Percentiles rank a stretch among this genome's conserved stretches.
Conservation (phyloP, 2,113 vertebrate species). For the Dinomys branickii region DNA sequence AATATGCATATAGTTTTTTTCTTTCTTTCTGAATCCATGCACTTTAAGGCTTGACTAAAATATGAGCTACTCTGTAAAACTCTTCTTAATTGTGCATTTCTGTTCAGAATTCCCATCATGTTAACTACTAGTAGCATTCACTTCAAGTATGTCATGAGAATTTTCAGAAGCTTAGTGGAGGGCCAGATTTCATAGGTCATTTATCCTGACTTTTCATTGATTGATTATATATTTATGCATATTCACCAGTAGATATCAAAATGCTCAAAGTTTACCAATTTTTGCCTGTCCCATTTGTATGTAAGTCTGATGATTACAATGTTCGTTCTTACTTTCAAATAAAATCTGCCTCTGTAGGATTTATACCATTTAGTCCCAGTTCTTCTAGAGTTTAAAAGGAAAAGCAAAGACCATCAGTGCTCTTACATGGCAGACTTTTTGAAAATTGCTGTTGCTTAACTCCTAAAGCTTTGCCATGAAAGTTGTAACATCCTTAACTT, state of each 20-base stretch:
- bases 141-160: not conserved
- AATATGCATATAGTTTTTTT: not conserved
- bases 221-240: not conserved
- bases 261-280: not conserved
- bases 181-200: not conserved
- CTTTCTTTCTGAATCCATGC: not conserved
- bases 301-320: not conserved
- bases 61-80: not conserved
- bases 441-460: not conserved
- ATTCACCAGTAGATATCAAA: not conserved
- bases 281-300: not conserved
- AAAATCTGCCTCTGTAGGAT: not conserved
- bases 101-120: not conserved
- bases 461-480: constrained; percentile 55
- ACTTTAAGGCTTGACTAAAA: not conserved
- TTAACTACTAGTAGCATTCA: not conserved
- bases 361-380: not conserved
- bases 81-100: not conserved
- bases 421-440: not conserved
- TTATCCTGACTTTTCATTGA: not conserved
- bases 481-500: constrained; percentile 49
- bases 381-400: constrained; percentile 1
- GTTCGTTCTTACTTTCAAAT: constrained; percentile 46
- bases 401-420: constrained; percentile 13
- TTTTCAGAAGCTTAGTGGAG: constrained; percentile 3